Percentiles rank a stretch among this genome's conserved stretches.
Evolutionary conservation across 2,113 vertebrate species (phyloP).

Genomic region (Myotis lucifugus): DNA sequence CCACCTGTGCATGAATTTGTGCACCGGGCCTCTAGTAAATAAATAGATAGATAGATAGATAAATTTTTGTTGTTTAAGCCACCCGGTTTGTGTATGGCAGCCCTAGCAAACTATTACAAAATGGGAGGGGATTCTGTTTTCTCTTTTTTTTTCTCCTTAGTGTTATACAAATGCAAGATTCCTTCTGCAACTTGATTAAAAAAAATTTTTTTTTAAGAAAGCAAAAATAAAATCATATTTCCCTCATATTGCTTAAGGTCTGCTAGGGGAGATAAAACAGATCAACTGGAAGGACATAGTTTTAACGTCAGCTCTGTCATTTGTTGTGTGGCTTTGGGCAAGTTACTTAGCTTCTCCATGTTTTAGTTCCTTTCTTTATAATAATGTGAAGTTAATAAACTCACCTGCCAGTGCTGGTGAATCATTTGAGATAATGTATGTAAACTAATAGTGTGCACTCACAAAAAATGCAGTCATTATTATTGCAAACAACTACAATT

Average conservation of each 20-base stretch:
- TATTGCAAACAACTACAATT: neutral
- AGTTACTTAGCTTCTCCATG: neutral
- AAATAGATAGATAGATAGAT: too few relatives aligned
- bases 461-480: neutral
- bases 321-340: neutral
- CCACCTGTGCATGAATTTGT: too few relatives aligned
- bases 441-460: neutral
- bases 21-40: too few relatives aligned
- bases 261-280: neutral
- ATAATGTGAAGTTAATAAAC: neutral
- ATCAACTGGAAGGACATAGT: neutral
- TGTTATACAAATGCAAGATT: neutral
- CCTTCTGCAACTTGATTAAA: neutral
- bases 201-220: neutral
- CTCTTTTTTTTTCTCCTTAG: neutral
- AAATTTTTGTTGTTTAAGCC: neutral
- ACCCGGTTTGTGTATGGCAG: neutral
- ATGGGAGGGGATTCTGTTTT: neutral
- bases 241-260: neutral
- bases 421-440: neutral
- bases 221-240: neutral
- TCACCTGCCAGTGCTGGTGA: neutral
- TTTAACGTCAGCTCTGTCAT: neutral
- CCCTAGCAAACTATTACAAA: neutral
- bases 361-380: neutral